phyloP scores from a whole-genome alignment of 2,113 vertebrate genomes.

The Scophthalmus maximus region DNA sequence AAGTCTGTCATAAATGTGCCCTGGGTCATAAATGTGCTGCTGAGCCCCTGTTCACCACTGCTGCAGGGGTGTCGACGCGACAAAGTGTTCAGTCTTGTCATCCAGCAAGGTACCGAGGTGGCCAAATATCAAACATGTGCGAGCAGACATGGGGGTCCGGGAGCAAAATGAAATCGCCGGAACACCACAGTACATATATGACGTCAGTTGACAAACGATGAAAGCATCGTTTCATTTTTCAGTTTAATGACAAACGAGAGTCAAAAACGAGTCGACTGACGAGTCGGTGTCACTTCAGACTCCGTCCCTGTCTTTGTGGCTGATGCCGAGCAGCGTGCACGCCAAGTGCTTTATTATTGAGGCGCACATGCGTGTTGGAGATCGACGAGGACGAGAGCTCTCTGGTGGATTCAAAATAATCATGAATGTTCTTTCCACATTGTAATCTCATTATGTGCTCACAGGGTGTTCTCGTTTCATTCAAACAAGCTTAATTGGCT shows the following conservation, averaged over 20 bases:
- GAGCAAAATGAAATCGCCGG: not conserved
- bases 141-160: not conserved
- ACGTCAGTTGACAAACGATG: not conserved
- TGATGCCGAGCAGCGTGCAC: constrained; percentile 41
- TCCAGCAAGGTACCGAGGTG: too few relatives aligned
- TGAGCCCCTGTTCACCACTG: too few relatives aligned
- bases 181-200: not conserved
- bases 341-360: constrained; percentile 64
- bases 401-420: constrained; percentile 71
- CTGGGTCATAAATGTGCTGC: too few relatives aligned
- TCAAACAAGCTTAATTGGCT: constrained; percentile 64
- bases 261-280: not conserved
- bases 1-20: too few relatives aligned
- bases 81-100: too few relatives aligned
- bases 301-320: not conserved
- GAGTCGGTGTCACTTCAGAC: constrained; percentile 8
- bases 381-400: constrained; percentile 43
- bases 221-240: not conserved
- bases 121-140: not conserved
- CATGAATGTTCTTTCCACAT: constrained; percentile 71
- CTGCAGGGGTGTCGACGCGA: not conserved
- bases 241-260: not conserved
- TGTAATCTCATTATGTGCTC: constrained; percentile 78
- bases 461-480: constrained; percentile 73
- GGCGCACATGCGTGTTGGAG: constrained; percentile 21